These are phyloP conservation scores for Pandemis heparana DNA, from an alignment of 2,888 invertebrate species.

Conservation along the genomic window DNA sequence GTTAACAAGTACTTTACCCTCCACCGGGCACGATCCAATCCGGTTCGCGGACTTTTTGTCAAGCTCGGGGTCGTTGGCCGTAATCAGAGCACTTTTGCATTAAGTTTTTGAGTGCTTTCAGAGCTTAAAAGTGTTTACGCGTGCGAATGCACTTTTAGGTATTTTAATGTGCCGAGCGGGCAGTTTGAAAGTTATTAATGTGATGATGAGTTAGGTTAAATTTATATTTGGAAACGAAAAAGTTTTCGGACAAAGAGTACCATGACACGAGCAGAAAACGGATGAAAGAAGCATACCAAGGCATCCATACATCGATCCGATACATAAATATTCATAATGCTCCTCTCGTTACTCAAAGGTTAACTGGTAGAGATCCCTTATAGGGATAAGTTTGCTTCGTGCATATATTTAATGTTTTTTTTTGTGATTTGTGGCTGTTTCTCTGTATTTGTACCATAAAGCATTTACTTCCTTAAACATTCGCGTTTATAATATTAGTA, in stretches of 20 bases:
- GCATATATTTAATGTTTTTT: no score
- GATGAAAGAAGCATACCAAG: no score
- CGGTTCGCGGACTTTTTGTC: slow-evolving; percentile 26
- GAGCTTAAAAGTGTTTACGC: slow-evolving; percentile 9
- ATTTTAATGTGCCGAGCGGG: slow-evolving; percentile 14
- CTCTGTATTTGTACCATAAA: no score
- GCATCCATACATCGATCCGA: no score
- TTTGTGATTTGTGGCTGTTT: no score
- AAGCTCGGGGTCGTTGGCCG: slow-evolving; percentile 19
- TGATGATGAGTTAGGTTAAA: neutral
- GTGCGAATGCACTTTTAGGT: slow-evolving; percentile 21
- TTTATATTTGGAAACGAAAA: neutral
- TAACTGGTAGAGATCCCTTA: no score
- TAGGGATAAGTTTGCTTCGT: no score
- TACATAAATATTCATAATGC: no score
- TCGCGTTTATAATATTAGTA: no score
- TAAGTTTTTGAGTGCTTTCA: slow-evolving; percentile 27
- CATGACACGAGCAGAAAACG: no score
- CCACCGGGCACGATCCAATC: slow-evolving; percentile 7
- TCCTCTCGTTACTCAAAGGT: no score
- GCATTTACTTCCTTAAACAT: no score
- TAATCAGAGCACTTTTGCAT: slow-evolving; percentile 25
- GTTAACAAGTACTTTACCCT: slow-evolving; percentile 7
- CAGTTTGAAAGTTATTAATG: slow-evolving; percentile 6
- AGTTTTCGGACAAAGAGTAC: neutral